Percentiles rank a stretch among this genome's conserved stretches.
Conservation (phyloP, 2,113 vertebrate species). For the Plecotus auritus region DNA sequence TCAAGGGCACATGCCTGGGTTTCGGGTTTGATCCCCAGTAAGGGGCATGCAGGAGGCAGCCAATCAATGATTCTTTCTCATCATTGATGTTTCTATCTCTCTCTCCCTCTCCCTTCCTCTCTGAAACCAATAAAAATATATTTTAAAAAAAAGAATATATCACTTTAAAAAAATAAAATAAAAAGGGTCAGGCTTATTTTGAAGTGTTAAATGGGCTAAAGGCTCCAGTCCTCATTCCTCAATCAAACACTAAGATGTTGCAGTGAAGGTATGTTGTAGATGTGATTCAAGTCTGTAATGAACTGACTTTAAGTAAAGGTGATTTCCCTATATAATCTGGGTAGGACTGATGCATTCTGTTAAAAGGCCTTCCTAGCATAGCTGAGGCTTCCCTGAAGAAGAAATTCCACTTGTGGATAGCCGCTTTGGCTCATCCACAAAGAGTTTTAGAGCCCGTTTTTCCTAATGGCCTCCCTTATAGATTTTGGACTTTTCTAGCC, state of each 20-base stretch:
- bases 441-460: background rate
- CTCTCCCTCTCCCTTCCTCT: no score
- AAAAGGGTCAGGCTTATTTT: background rate
- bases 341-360: background rate
- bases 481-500: background rate
- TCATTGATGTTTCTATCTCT: no score
- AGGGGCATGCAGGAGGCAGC: no score
- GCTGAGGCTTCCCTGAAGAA: background rate
- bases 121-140: no score
- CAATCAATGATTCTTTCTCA: no score
- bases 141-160: no score
- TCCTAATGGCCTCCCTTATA: background rate
- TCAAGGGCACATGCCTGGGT: no score
- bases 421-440: background rate
- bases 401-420: background rate
- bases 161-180: no score
- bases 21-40: no score
- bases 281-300: background rate
- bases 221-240: background rate
- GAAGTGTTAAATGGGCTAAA: background rate
- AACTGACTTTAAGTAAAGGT: background rate
- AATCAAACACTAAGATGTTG: background rate
- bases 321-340: background rate
- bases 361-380: background rate
- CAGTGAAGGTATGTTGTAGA: background rate